Conservation (phyloP, 2,113 vertebrate species). For the Sceloporus undulatus region DNA sequence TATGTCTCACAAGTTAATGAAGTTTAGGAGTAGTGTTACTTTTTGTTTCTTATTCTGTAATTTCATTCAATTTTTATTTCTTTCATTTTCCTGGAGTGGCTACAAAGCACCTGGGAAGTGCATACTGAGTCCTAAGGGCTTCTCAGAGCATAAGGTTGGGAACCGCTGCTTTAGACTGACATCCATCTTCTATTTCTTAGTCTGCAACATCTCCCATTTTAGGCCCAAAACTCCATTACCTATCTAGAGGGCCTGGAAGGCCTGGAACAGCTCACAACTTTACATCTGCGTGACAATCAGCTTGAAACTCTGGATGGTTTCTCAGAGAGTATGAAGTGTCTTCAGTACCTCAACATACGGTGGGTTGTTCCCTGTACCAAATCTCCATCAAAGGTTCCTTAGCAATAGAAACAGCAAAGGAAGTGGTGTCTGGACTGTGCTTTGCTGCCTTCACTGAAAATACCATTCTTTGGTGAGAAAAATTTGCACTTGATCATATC, state of each 20-base stretch:
- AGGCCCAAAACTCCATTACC: constrained; percentile 89
- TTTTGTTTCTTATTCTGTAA: too few relatives aligned
- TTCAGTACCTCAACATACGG: constrained; percentile 91
- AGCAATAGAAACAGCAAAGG: not conserved
- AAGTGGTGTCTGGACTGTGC: not conserved
- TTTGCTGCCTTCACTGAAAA: not conserved
- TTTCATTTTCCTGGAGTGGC: too few relatives aligned
- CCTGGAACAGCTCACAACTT: constrained; percentile 80
- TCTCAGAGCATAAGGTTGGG: too few relatives aligned
- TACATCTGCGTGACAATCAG: constrained; percentile 93
- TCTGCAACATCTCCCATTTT: constrained; percentile 3
- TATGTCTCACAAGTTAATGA: too few relatives aligned
- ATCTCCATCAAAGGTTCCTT: not conserved
- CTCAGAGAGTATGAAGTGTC: constrained; percentile 82
- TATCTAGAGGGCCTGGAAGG: constrained; percentile 84
- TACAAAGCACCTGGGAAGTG: too few relatives aligned
- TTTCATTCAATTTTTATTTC: too few relatives aligned
- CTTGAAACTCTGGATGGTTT: constrained; percentile 86
- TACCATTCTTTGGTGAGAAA: not conserved
- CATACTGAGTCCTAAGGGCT: too few relatives aligned
- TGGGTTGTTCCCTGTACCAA: constrained; percentile 50
- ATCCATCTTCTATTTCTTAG: constrained; percentile 13
- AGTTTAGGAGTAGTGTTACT: too few relatives aligned
- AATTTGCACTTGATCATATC: not conserved
- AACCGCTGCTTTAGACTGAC: not conserved